Evolutionary conservation across 2,888 invertebrate species (phyloP), one percentile per base, ranked within the genome.

Genomic region (Acronicta alni): DNA sequence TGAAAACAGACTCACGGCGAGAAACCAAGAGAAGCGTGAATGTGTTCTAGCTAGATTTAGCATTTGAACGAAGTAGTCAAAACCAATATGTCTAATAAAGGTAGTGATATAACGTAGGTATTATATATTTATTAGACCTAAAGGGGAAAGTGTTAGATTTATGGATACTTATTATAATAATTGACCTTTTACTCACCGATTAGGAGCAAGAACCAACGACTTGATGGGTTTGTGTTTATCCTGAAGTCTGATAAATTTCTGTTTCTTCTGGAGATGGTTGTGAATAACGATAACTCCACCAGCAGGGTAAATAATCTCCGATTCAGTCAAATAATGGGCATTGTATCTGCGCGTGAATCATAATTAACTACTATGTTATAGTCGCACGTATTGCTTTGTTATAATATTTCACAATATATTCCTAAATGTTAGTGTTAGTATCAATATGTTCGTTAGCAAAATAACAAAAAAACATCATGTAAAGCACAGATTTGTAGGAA

Each of bases 291-390:
- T 89, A 0, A 97, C 96, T 49, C 96, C 96, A 51, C 97, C 98
- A 30, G 97, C 97, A 0, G 97, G 97, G 87, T 98, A 98, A 47
- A 97, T 92, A 38, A 98, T 95, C 82, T 97, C 97, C 23, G 96
- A 95, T 81, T 97, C 97, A 17, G 95, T 94, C 55, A 97, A 89
- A 79, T 96, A 97, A 82, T 97, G 96, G 7, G 96, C 96, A 86
- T 97, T 97, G 57, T 96, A 96, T 74, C 95, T 93, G 61, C 30
- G 59, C 53, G 68, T 53, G 64, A 54, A 49, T 62, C 96, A 58
- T 42, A 38, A n/a, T 17, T 37, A 32, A 1, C 14, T 4, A 35
- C 35, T n/a, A 6, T n/a, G 12, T 30, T 30, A 30, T 12, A 30
- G 12, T 32, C 14, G n/a, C 35, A 35, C 3, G 12, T 30, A 30